Evolutionary conservation across 2,888 invertebrate genomes (phyloP).

Genomic region (Scaptomyza cyrtandrae): DNA sequence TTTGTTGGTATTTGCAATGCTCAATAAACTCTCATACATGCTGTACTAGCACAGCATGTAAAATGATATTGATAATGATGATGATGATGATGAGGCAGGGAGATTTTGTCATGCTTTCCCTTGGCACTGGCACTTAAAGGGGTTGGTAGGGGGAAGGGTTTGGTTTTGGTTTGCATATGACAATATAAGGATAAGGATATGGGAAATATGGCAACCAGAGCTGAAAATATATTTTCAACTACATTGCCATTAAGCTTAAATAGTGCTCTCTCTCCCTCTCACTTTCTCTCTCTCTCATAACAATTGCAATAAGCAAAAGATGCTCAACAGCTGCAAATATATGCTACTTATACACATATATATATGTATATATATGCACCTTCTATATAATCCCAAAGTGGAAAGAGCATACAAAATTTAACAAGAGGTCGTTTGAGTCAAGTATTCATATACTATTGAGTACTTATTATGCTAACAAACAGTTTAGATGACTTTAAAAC

Average conservation of each 20-base stretch:
- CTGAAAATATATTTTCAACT: slow-evolving; percentile 71
- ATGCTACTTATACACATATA: slow-evolving; percentile 6
- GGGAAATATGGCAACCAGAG: not conserved
- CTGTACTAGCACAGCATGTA: slow-evolving; percentile 2
- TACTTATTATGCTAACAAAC: not conserved
- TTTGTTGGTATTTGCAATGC: slow-evolving; percentile 62
- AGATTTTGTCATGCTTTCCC: slow-evolving; percentile 28
- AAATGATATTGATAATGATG: not conserved
- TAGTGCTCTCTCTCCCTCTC: slow-evolving; percentile 1
- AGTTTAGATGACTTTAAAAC: too few species aligned
- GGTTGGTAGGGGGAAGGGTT: too few species aligned
- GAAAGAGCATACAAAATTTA: slow-evolving; percentile 17
- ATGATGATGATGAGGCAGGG: not conserved
- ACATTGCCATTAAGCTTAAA: slow-evolving; percentile 59
- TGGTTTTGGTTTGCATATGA: not conserved
- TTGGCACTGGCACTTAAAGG: slow-evolving; percentile 23
- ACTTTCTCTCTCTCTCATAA: slow-evolving; percentile 1
- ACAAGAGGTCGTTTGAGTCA: slow-evolving; percentile 10
- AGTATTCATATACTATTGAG: not conserved
- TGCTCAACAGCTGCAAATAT: slow-evolving; percentile 28
- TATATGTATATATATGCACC: not conserved
- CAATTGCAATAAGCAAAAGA: slow-evolving; percentile 33
- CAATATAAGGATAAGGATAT: not conserved
- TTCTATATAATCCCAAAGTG: slow-evolving; percentile 11
- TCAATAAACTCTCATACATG: slow-evolving; percentile 55